Conservation (phyloP, 2,113 vertebrate genomes). For the Cinclus cinclus region DNA sequence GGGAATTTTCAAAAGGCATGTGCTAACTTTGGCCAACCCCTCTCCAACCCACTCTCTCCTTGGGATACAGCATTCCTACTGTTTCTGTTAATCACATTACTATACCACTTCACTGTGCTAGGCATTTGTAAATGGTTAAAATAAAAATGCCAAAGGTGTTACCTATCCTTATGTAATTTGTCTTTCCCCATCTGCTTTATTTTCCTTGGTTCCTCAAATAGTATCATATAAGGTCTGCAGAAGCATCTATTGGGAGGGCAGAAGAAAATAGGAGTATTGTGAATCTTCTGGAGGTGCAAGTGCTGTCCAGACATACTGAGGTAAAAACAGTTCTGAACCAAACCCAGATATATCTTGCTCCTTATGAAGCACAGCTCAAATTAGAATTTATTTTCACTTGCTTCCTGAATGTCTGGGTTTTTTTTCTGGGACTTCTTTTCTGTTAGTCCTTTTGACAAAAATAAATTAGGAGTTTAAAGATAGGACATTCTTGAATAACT, state of each 20-base stretch:
- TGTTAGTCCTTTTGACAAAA: neutral
- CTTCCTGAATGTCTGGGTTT: neutral
- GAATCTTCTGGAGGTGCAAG: neutral
- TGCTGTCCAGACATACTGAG: neutral
- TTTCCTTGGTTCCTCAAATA: neutral
- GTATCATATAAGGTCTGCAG: neutral
- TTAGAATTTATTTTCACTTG: neutral
- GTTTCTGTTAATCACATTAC: neutral
- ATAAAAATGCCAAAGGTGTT: neutral
- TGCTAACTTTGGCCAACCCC: neutral
- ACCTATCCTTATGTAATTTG: neutral
- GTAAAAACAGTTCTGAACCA: neutral
- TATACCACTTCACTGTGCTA: neutral
- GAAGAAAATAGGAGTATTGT: neutral
- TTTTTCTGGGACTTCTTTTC: neutral
- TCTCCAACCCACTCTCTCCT: neutral
- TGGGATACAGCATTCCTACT: neutral
- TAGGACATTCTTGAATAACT: neutral
- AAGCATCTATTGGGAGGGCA: neutral
- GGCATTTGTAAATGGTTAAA: neutral
- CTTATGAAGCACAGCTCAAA: neutral
- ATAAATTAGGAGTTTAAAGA: neutral
- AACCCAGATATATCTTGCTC: neutral
- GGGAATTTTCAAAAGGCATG: neutral
- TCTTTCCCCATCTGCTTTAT: neutral